Evolutionary conservation across 2,888 invertebrate genomes (phyloP).

Genomic region (Drosophila tanythrix): DNA sequence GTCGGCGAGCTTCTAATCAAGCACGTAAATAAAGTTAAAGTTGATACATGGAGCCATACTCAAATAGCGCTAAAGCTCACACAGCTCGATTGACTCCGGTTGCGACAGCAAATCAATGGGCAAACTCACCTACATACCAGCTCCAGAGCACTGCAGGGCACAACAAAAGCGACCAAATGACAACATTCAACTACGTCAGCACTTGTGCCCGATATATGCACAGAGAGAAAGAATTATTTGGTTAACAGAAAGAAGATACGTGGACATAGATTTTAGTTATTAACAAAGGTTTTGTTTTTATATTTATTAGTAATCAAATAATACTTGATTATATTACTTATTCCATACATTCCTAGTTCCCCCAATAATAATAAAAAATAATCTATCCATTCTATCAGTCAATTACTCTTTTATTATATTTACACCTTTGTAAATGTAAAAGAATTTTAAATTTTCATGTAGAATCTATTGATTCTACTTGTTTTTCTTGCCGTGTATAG

Average conservation of each 20-base stretch:
- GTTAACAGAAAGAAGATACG: neutral
- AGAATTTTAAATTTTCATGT: neutral
- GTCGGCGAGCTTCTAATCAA: conserved; percentile 69
- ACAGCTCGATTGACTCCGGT: conserved; percentile 53
- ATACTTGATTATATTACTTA: no score
- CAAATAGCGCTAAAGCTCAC: conserved; percentile 39
- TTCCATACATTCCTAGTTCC: no score
- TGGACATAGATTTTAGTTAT: neutral
- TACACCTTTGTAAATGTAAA: neutral
- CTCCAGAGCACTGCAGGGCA: neutral
- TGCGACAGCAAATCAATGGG: conserved; percentile 68
- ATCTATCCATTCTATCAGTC: neutral
- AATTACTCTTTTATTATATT: neutral
- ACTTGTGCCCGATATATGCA: conserved; percentile 40
- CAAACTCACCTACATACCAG: conserved; percentile 38
- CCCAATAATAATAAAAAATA: neutral
- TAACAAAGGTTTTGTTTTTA: neutral
- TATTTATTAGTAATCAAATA: neutral
- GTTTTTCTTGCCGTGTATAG: conserved; percentile 24
- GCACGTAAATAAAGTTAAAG: conserved; percentile 80
- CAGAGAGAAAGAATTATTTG: conserved; percentile 20
- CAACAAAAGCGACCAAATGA: conserved; percentile 72
- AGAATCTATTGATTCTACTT: neutral
- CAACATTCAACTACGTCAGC: conserved; percentile 59
- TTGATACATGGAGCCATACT: conserved; percentile 58